Percentiles rank a stretch among this genome's conserved stretches.
Evolutionary conservation across 1,140 invertebrate species (phyloP).

Genomic region (Drosophila parvula): DNA sequence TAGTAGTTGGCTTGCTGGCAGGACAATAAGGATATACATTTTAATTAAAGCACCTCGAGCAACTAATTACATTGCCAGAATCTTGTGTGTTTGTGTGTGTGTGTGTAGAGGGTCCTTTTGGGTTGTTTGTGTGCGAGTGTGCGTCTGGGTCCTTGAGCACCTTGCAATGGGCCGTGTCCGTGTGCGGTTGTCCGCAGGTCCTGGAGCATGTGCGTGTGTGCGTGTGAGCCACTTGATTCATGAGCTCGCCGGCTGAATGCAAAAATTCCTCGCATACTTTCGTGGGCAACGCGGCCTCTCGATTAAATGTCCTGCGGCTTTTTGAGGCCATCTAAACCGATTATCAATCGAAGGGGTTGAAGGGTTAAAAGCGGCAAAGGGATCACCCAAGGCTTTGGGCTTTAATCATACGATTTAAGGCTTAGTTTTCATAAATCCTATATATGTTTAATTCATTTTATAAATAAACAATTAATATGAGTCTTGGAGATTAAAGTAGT

Average conservation of each 20-base stretch:
- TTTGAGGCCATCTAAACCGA: neutral
- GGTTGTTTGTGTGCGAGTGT: constrained; percentile 4
- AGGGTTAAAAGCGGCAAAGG: neutral
- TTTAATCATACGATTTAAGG: neutral
- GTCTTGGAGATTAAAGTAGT: no score
- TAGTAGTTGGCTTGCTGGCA: constrained; percentile 9
- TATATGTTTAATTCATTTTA: no score
- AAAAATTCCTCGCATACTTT: constrained; percentile 42
- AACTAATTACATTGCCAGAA: constrained; percentile 75
- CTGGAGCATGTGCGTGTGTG: constrained; percentile 1
- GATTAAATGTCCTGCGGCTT: constrained; percentile 1
- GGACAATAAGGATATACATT: constrained; percentile 81
- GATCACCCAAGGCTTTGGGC: neutral
- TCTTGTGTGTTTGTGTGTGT: neutral
- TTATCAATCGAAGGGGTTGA: constrained; percentile 2
- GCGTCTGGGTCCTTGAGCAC: constrained; percentile 31
- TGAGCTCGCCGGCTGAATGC: constrained; percentile 29
- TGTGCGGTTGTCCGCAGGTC: constrained; percentile 22
- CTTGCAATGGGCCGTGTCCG: constrained; percentile 9
- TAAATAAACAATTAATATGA: no score
- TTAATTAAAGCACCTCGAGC: constrained; percentile 81
- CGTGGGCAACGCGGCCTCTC: constrained; percentile 1
- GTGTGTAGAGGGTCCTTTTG: constrained; percentile 8
- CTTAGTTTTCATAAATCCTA: neutral
- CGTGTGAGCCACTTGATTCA: constrained; percentile 31